Conservation (phyloP, 2,113 vertebrate species). For the Fregata magnificens region DNA sequence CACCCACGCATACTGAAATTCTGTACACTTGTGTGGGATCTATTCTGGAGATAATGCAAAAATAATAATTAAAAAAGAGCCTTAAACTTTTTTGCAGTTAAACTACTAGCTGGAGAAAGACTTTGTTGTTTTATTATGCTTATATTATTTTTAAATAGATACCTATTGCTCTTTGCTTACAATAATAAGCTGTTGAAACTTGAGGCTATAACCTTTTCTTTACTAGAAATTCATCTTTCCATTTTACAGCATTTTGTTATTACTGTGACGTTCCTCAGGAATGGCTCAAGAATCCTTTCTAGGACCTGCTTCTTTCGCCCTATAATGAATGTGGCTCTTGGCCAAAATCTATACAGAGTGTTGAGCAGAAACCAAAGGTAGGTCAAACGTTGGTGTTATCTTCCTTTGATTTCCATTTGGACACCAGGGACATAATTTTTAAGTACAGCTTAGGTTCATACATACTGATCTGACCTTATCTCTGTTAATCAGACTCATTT, state of each 20-base stretch:
- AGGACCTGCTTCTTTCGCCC: not conserved
- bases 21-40: not conserved
- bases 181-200: not conserved
- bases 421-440: not conserved
- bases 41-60: not conserved
- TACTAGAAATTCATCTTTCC: not conserved
- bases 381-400: not conserved
- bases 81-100: not conserved
- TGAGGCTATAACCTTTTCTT: not conserved
- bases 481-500: not conserved
- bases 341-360: not conserved
- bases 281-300: not conserved
- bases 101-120: not conserved
- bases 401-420: not conserved
- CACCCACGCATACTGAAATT: not conserved
- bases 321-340: not conserved
- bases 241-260: not conserved
- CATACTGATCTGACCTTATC: not conserved
- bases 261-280: not conserved
- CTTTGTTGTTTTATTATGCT: not conserved
- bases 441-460: not conserved
- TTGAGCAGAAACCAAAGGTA: not conserved
- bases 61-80: not conserved
- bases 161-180: not conserved
- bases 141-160: not conserved